These are phyloP conservation scores for Euproctis similis DNA, from an alignment of 2,888 invertebrate genomes.

Conservation along the genomic window DNA sequence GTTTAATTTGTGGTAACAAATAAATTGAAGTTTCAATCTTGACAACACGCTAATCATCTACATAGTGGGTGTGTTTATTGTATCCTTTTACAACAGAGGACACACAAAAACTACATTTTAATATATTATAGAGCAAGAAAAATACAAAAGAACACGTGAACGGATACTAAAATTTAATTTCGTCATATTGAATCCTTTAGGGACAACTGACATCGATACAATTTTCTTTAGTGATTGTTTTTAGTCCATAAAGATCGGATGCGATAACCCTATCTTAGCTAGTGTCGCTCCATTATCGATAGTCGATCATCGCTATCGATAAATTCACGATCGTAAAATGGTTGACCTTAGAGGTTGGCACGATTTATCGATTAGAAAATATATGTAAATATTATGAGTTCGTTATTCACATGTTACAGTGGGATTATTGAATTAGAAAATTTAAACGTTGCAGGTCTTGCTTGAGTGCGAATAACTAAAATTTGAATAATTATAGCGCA, in stretches of 20 bases:
- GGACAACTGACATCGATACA: conserved; percentile 32
- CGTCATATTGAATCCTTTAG: conserved; percentile 48
- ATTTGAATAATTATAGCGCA: conserved; percentile 25
- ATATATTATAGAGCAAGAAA: conserved; percentile 21
- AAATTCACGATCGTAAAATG: conserved; percentile 43
- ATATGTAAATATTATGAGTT: conserved; percentile 50
- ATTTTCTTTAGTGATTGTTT: conserved; percentile 51
- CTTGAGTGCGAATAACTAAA: conserved; percentile 21
- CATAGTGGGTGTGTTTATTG: conserved; percentile 20
- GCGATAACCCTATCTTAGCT: conserved; percentile 54
- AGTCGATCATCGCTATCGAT: conserved; percentile 50
- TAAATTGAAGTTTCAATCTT: conserved; percentile 14
- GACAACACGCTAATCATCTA: conserved; percentile 21
- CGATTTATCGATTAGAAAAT: conserved; percentile 56
- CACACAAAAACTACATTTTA: conserved; percentile 12
- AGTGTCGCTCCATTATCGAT: conserved; percentile 52
- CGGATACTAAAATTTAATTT: conserved; percentile 51
- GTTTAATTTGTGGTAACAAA: conserved; percentile 8
- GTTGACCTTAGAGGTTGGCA: conserved; percentile 57
- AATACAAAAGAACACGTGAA: conserved; percentile 28
- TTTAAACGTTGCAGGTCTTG: conserved; percentile 36
- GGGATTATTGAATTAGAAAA: conserved; percentile 39
- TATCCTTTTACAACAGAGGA: conserved; percentile 10
- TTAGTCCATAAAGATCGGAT: conserved; percentile 55
- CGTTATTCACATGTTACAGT: conserved; percentile 43